Evolutionary conservation across 2,797 vertebrate species (phyloP).

Genomic region (Triplophysa bombifrons): DNA sequence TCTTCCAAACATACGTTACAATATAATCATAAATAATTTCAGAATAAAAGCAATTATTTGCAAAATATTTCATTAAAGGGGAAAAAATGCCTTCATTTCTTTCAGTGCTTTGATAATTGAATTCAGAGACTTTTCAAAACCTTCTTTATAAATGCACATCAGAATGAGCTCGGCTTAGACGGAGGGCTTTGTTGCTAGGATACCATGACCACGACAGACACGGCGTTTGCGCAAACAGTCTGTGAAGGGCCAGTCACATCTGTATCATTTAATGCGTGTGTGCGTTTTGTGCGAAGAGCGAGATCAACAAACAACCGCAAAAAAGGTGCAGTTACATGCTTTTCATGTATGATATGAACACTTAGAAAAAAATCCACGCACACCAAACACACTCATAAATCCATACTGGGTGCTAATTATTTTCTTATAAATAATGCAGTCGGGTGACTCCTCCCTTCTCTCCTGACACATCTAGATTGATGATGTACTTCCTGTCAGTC

Average conservation of each 20-base stretch:
- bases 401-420: background rate
- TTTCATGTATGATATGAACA: background rate
- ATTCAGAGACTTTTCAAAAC: conserved; percentile 28
- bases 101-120: conserved; percentile 13
- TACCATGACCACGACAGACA: conserved; percentile 51
- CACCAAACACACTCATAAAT: background rate
- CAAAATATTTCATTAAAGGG: no score
- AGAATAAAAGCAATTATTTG: background rate
- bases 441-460: conserved; percentile 2
- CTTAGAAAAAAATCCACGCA: no score
- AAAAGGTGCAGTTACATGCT: conserved; percentile 10
- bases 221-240: conserved; percentile 44
- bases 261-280: background rate
- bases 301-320: background rate
- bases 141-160: conserved; percentile 41
- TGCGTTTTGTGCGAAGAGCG: background rate
- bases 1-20: background rate
- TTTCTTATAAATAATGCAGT: conserved; percentile 33
- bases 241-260: conserved; percentile 26
- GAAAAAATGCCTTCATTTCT: background rate
- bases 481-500: conserved; percentile 34
- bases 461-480: conserved; percentile 1
- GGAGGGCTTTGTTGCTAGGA: conserved; percentile 57
- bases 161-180: conserved; percentile 38
- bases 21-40: background rate